Percentiles rank a stretch among this genome's conserved stretches.
Conservation (phyloP, 1,140 invertebrate genomes). For the Bradynema listronoti region DNA sequence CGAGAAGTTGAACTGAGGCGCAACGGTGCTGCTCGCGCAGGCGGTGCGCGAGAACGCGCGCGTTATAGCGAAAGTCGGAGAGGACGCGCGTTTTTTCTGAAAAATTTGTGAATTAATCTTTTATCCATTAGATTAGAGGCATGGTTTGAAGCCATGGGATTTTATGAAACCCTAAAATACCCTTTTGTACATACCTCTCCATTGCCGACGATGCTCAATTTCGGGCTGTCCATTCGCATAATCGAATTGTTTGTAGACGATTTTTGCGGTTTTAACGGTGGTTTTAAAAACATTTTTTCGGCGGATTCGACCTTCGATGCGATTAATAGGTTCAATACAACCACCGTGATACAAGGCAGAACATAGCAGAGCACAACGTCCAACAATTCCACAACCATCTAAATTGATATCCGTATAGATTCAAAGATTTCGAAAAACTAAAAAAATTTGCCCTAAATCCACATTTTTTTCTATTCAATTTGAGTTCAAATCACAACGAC, state of each 20-base stretch:
- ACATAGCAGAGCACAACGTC: conserved; percentile 56
- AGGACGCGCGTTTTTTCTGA: no score
- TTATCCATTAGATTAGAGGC: no score
- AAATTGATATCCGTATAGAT: conserved; percentile 4
- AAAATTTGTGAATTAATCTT: no score
- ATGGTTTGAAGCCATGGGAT: no score
- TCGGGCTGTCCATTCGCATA: no score
- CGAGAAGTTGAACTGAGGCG: no score
- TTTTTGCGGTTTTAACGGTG: background rate
- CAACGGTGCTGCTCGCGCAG: no score
- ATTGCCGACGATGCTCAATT: no score
- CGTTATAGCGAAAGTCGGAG: no score
- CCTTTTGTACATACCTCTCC: no score
- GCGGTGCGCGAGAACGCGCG: no score
- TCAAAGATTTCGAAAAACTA: background rate
- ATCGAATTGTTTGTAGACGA: background rate
- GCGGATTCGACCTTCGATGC: conserved; percentile 44
- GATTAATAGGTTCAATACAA: conserved; percentile 49
- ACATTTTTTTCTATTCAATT: background rate
- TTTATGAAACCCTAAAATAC: no score
- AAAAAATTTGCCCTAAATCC: background rate
- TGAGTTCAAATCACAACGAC: background rate
- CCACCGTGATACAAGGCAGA: conserved; percentile 50
- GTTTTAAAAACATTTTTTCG: conserved; percentile 25
- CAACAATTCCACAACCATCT: conserved; percentile 40